A percentile compares a stretch with the other conserved stretches of the same genome.
phyloP scores from a whole-genome alignment of 2,797 vertebrate species.

The Enteromius radiatus region DNA sequence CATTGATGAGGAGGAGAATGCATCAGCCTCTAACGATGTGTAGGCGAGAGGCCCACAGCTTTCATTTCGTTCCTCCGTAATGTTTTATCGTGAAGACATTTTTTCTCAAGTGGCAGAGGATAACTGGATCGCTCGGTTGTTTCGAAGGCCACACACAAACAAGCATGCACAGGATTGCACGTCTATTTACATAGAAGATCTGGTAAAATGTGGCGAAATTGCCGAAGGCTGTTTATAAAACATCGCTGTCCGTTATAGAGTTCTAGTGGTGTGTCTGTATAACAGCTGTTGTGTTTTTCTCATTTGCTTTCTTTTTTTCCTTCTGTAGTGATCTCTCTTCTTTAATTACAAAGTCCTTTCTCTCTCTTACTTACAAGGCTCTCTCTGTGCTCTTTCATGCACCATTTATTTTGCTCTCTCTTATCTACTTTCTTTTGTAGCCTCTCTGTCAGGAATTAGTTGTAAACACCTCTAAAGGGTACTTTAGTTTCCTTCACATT shows the following conservation, averaged over 20 bases:
- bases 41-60: background rate
- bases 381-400: constrained; percentile 40
- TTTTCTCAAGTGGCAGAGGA: constrained; percentile 32
- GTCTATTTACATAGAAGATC: background rate
- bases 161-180: background rate
- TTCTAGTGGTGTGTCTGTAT: constrained; percentile 6
- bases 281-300: constrained; percentile 14
- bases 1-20: constrained; percentile 21
- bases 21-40: constrained; percentile 10
- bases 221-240: constrained; percentile 3
- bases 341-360: constrained; percentile 6
- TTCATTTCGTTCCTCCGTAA: background rate
- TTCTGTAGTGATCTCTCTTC: constrained; percentile 6
- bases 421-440: constrained; percentile 41
- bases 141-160: constrained; percentile 6
- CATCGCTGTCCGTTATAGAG: background rate
- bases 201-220: background rate
- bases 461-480: constrained; percentile 52
- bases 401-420: constrained; percentile 15
- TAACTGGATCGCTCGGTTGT: constrained; percentile 7
- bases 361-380: background rate
- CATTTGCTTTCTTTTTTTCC: constrained; percentile 27
- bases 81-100: background rate
- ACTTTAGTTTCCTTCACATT: constrained; percentile 47
- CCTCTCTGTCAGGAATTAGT: constrained; percentile 47